Evolutionary conservation across 2,113 vertebrate species (phyloP).

Genomic region (pig (Sus scrofa)): T2T-Sscrofa CM000824.6:44439001-44439500

Average conservation of each 20-base stretch:
- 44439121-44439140: background rate
- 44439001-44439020: background rate
- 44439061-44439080: background rate
- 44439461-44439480: background rate
- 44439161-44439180: background rate
- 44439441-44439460: background rate
- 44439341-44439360: background rate
- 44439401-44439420: background rate
- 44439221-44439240: background rate
- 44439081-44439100: background rate
- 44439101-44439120: background rate
- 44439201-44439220: background rate
- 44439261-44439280: background rate
- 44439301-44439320: background rate
- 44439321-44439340: background rate
- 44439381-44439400: background rate
- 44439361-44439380: background rate
- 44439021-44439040: background rate
- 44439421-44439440: background rate
- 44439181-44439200: background rate
- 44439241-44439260: background rate
- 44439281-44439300: background rate
- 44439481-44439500: background rate
- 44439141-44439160: background rate
- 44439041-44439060: background rate